phyloP scores from a whole-genome alignment of 2,797 vertebrate genomes.

The Chaunax sp. region DNA sequence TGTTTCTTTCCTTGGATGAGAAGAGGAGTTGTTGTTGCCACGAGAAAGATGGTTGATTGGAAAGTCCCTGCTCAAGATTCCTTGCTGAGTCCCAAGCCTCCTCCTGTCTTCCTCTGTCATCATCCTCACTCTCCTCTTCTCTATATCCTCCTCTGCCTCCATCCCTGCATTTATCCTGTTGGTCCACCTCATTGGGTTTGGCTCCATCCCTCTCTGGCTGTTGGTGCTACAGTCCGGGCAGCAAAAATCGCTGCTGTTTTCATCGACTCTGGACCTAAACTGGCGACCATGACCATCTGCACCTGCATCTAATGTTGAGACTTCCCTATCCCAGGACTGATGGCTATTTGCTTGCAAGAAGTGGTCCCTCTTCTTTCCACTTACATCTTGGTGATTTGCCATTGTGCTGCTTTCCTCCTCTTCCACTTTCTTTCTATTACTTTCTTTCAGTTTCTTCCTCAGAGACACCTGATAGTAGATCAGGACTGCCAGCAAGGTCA shows the following conservation, averaged over 20 bases:
- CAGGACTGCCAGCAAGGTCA: constrained; percentile 82
- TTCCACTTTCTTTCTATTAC: constrained; percentile 39
- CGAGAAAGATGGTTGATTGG: constrained; percentile 21
- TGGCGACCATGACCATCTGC: constrained; percentile 6
- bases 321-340: constrained; percentile 54
- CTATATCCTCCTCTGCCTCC: constrained; percentile 40
- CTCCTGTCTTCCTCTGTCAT: constrained; percentile 49
- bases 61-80: constrained; percentile 15
- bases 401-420: constrained; percentile 27
- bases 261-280: constrained; percentile 46
- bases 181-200: constrained; percentile 50
- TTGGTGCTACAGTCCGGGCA: constrained; percentile 68
- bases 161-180: constrained; percentile 41
- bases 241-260: constrained; percentile 48
- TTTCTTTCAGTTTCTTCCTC: constrained; percentile 55
- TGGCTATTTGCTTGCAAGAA: constrained; percentile 64
- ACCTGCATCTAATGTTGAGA: constrained; percentile 22
- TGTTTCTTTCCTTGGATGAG: constrained; percentile 32
- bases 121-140: constrained; percentile 66
- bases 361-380: constrained; percentile 69
- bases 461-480: constrained; percentile 79
- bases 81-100: constrained; percentile 32
- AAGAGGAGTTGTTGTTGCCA: constrained; percentile 36
- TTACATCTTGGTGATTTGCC: constrained; percentile 60
- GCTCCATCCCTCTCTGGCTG: constrained; percentile 34